Evolutionary conservation across 2,888 invertebrate species (phyloP).

Genomic region (Sinelater perroti): DNA sequence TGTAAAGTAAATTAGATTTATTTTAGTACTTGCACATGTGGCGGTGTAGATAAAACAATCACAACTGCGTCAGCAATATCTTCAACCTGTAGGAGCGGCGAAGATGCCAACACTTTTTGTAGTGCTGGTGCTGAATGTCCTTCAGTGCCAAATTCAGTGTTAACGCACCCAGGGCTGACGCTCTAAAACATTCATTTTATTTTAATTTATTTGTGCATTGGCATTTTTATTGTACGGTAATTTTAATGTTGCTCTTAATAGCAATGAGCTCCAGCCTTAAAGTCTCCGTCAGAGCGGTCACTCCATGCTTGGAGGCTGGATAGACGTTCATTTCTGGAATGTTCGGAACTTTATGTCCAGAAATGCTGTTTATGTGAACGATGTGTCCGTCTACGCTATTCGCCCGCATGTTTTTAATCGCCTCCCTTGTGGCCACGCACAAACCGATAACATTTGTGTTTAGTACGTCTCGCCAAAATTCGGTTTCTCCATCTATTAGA

Average conservation of each 20-base stretch:
- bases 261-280: neutral
- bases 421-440: constrained; percentile 41
- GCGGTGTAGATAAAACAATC: too few relatives aligned
- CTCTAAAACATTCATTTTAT: too few relatives aligned
- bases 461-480: constrained; percentile 42
- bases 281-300: constrained; percentile 14
- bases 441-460: constrained; percentile 45
- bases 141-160: too few relatives aligned
- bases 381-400: constrained; percentile 37
- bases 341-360: neutral
- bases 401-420: constrained; percentile 41
- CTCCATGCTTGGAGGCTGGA: constrained; percentile 12
- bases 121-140: too few relatives aligned
- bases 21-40: too few relatives aligned
- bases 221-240: constrained; percentile 6
- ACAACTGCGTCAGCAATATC: too few relatives aligned
- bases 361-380: too few relatives aligned
- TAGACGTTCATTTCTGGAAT: neutral
- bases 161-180: too few relatives aligned
- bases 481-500: constrained; percentile 40
- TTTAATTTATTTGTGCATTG: too few relatives aligned
- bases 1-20: too few relatives aligned
- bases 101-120: too few relatives aligned
- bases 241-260: constrained; percentile 3
- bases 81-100: too few relatives aligned